phyloP scores from a whole-genome alignment of 2,113 vertebrate genomes.

The Nyctibius bracteatus region DNA sequence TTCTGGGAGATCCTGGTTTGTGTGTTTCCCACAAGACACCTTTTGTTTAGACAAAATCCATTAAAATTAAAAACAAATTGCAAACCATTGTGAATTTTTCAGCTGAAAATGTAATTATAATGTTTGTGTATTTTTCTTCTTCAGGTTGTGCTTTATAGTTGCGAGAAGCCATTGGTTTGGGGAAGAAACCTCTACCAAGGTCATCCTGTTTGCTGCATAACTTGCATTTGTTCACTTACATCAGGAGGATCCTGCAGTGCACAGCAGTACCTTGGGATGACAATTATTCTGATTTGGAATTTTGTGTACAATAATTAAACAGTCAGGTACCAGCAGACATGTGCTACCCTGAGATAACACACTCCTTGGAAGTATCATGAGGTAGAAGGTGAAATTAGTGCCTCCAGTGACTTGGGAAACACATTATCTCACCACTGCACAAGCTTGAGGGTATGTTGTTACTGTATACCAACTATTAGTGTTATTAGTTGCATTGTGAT shows the following conservation, averaged over 20 bases:
- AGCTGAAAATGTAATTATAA: not conserved
- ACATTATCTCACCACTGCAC: conserved; percentile 52
- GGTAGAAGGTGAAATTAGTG: conserved; percentile 41
- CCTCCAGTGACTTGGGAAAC: conserved; percentile 41
- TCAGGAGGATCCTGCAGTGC: not conserved
- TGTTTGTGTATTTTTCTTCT: not conserved
- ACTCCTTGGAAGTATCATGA: conserved; percentile 42
- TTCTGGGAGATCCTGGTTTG: not conserved
- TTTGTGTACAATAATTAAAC: conserved; percentile 67
- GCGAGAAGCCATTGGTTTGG: not conserved
- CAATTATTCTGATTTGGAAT: conserved; percentile 53
- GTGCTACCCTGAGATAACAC: conserved; percentile 70
- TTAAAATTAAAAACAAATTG: not conserved
- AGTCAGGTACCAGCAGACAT: conserved; percentile 57
- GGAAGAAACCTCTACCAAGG: conserved; percentile 9
- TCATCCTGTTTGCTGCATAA: not conserved
- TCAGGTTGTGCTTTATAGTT: not conserved
- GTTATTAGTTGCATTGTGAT: not conserved
- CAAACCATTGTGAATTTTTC: not conserved
- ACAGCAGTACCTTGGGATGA: not conserved
- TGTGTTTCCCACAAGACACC: not conserved
- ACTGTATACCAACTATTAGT: not conserved
- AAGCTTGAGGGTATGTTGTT: not conserved
- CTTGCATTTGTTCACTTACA: conserved; percentile 17
- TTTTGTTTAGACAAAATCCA: not conserved